These are phyloP conservation scores for Eilema depressum DNA, from an alignment of 2,888 invertebrate genomes.

Conservation along the genomic window DNA sequence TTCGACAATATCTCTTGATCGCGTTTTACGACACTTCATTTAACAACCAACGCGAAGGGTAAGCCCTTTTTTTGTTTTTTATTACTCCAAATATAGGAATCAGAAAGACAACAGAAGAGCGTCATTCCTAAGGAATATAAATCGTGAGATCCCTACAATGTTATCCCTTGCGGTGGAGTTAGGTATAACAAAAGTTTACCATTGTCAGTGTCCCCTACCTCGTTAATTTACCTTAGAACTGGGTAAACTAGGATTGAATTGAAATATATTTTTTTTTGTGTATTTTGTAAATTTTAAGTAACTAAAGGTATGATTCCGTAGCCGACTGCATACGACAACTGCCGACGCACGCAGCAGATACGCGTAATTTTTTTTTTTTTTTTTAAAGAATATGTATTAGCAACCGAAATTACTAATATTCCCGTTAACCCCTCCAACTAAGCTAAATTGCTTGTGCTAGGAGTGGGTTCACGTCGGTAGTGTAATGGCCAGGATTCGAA, in stretches of 20 bases:
- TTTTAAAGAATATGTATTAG: too few relatives aligned
- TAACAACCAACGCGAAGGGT: neutral
- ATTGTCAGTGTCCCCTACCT: conserved; percentile 2
- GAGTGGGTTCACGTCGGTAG: too few relatives aligned
- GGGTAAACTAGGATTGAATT: neutral
- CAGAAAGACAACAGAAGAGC: neutral
- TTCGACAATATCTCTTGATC: conserved; percentile 12
- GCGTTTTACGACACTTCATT: conserved; percentile 5
- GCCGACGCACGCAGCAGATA: too few relatives aligned
- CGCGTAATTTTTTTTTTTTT: too few relatives aligned
- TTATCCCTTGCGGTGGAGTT: conserved; percentile 15
- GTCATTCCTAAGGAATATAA: conserved; percentile 15
- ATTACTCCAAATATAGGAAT: conserved; percentile 5
- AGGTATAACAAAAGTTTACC: conserved; percentile 10
- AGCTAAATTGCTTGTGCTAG: too few relatives aligned
- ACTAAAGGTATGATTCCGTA: too few relatives aligned
- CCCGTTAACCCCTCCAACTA: too few relatives aligned
- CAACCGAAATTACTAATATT: too few relatives aligned
- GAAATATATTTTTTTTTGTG: too few relatives aligned
- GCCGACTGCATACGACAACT: too few relatives aligned
- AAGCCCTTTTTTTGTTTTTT: conserved; percentile 3
- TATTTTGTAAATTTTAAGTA: too few relatives aligned
- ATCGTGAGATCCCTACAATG: conserved; percentile 13
- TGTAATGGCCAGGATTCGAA: too few relatives aligned
- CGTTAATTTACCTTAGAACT: neutral